These are phyloP conservation scores for Idaea straminata DNA, from an alignment of 2,888 invertebrate species.

Conservation along the genomic window DNA sequence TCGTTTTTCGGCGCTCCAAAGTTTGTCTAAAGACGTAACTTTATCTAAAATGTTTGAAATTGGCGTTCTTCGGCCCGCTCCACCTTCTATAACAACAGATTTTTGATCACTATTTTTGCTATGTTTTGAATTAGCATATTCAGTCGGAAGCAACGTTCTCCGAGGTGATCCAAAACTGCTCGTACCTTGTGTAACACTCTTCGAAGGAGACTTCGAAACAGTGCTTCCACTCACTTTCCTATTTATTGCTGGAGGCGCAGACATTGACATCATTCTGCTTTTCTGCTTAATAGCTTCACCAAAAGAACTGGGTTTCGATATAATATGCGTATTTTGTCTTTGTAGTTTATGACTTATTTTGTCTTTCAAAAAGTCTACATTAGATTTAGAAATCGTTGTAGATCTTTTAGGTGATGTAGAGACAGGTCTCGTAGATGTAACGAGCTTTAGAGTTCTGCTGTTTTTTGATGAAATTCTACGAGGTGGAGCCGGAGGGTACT, in stretches of 20 bases:
- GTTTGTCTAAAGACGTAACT: slow-evolving; percentile 78
- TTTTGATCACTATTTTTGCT: slow-evolving; percentile 49
- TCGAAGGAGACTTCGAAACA: slow-evolving; percentile 35
- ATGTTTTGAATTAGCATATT: slow-evolving; percentile 56
- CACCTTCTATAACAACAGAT: slow-evolving; percentile 68
- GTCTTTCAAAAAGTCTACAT: slow-evolving; percentile 82
- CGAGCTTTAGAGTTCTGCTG: slow-evolving; percentile 84
- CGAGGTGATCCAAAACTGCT: slow-evolving; percentile 73
- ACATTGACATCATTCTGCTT: slow-evolving; percentile 57
- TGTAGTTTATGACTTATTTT: slow-evolving; percentile 81
- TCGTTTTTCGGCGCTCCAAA: slow-evolving; percentile 73
- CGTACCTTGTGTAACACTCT: slow-evolving; percentile 47
- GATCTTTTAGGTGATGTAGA: slow-evolving; percentile 55
- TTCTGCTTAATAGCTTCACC: slow-evolving; percentile 34
- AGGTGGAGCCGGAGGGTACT: slow-evolving; percentile 85
- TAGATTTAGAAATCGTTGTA: slow-evolving; percentile 61
- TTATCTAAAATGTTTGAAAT: slow-evolving; percentile 74
- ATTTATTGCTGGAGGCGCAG: slow-evolving; percentile 66
- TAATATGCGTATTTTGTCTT: slow-evolving; percentile 70
- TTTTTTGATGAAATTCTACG: slow-evolving; percentile 87
- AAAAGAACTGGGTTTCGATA: slow-evolving; percentile 41
- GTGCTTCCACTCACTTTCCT: slow-evolving; percentile 47
- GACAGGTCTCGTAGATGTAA: slow-evolving; percentile 75
- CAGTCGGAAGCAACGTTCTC: slow-evolving; percentile 65
- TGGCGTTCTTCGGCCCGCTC: slow-evolving; percentile 72